Evolutionary conservation across 2,888 invertebrate genomes (phyloP).

Genomic region (Acrobasis suavella): DNA sequence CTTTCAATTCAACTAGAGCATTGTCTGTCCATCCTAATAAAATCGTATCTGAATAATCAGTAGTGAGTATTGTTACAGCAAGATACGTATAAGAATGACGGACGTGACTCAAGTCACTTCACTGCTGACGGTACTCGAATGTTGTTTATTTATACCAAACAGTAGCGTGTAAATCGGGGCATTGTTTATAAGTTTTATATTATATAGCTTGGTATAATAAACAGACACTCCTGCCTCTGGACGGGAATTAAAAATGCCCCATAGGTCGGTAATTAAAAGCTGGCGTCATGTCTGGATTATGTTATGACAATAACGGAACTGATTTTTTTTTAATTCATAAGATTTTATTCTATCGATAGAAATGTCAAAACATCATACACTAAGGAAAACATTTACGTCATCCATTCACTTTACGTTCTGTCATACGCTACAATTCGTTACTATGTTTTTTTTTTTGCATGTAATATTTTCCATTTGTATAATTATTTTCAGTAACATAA

Average conservation of each 20-base stretch:
- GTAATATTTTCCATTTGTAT: too few species aligned
- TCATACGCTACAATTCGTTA: too few species aligned
- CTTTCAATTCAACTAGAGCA: too few species aligned
- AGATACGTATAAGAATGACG: slow-evolving; percentile 10
- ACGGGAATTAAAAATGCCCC: not conserved
- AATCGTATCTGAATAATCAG: not conserved
- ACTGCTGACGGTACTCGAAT: slow-evolving; percentile 47
- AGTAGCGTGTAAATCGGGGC: slow-evolving; percentile 69
- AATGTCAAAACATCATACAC: too few species aligned
- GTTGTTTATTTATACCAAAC: slow-evolving; percentile 66
- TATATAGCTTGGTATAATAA: slow-evolving; percentile 62
- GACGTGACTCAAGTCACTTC: slow-evolving; percentile 23
- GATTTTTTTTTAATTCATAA: too few species aligned
- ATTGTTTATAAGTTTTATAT: slow-evolving; percentile 75
- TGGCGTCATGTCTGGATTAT: not conserved
- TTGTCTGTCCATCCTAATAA: not conserved
- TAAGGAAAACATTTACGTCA: too few species aligned
- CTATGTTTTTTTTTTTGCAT: not conserved
- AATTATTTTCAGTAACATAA: too few species aligned
- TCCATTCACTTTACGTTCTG: too few species aligned
- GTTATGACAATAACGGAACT: too few species aligned
- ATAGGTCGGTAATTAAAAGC: slow-evolving; percentile 6
- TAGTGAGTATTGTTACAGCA: slow-evolving; percentile 8
- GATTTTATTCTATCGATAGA: too few species aligned
- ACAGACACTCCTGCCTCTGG: slow-evolving; percentile 52